Evolutionary conservation across 2,797 vertebrate species (phyloP).

Genomic region (Chrosomus eos): DNA sequence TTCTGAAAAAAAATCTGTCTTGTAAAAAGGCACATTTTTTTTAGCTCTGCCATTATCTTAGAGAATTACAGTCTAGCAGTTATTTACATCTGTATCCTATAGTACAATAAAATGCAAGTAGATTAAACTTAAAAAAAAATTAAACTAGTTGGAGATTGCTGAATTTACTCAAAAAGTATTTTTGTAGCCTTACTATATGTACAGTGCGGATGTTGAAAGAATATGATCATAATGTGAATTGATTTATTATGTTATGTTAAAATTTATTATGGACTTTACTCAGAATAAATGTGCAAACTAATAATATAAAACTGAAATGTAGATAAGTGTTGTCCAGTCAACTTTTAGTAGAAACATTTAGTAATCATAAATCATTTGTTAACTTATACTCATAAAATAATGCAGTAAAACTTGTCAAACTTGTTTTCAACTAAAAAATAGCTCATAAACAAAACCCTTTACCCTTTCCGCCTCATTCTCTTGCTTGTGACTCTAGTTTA

Average conservation of each 20-base stretch:
- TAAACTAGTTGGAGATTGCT: neutral
- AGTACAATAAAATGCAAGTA: neutral
- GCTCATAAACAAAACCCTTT: constrained; percentile 45
- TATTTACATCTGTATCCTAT: neutral
- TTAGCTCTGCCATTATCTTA: neutral
- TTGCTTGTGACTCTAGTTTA: constrained; percentile 16
- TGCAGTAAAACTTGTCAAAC: constrained; percentile 39
- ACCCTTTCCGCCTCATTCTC: constrained; percentile 25
- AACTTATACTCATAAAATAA: neutral
- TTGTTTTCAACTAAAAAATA: constrained; percentile 28
- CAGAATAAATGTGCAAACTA: neutral
- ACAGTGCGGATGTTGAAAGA: neutral
- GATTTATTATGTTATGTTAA: neutral
- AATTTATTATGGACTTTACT: neutral
- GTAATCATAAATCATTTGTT: neutral
- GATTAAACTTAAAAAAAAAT: neutral
- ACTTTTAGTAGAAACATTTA: neutral
- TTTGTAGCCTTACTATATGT: neutral
- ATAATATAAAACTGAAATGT: neutral
- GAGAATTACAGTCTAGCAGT: neutral
- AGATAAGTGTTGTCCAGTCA: neutral
- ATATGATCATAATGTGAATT: neutral
- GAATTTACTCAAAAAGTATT: neutral
- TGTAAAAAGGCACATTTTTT: neutral
- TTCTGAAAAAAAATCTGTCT: neutral